These are phyloP conservation scores for Epizoanthus scotinus DNA, from an alignment of 92 coral and sea anemone genomes.

Conservation along the genomic window DNA sequence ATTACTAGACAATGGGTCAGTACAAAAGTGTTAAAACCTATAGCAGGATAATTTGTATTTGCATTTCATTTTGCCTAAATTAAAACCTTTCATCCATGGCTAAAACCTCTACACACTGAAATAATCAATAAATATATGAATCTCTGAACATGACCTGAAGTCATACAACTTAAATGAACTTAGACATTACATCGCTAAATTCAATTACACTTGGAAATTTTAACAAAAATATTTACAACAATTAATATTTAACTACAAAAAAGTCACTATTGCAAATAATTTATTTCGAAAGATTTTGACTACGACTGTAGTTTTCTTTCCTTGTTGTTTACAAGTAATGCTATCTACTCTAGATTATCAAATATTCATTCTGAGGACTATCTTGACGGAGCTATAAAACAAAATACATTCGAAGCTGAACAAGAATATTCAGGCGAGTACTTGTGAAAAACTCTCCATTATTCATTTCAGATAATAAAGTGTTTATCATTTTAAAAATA, in stretches of 20 bases:
- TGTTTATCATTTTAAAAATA: no score
- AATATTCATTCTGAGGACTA: no score
- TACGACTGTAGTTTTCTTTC: no score
- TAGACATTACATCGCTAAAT: background rate
- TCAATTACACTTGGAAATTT: background rate
- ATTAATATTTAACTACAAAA: background rate
- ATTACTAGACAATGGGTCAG: no score
- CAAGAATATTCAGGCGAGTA: no score
- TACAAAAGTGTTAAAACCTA: constrained; percentile 1
- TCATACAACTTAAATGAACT: background rate
- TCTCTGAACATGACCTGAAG: background rate
- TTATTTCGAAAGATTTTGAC: background rate
- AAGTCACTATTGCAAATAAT: background rate
- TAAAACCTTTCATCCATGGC: background rate
- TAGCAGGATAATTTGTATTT: background rate
- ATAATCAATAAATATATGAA: background rate
- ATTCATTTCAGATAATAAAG: no score
- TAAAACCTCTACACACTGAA: background rate
- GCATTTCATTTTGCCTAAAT: background rate
- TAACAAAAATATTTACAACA: constrained; percentile 4
- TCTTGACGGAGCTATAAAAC: no score
- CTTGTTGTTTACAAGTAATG: no score
- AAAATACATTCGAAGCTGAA: no score
- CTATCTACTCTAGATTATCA: no score
- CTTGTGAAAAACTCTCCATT: no score